These are phyloP conservation scores for Ianthella basta DNA, from an alignment of 37 sponge, comb jelly and placozoan genomes.

Conservation along the genomic window DNA sequence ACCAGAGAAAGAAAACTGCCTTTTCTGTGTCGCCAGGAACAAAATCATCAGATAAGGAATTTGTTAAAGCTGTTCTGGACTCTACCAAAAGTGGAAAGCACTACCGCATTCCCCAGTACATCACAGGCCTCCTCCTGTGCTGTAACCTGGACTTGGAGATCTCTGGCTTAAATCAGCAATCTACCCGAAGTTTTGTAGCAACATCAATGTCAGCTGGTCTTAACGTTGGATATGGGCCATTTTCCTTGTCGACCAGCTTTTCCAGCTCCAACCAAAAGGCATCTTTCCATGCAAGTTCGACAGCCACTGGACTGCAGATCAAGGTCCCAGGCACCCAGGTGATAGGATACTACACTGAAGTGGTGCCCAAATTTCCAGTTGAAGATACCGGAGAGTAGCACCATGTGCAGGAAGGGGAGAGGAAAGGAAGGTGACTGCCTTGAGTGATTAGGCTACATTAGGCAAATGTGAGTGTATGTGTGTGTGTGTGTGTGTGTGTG, in stretches of 20 bases:
- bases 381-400: background rate
- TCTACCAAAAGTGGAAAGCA: no score
- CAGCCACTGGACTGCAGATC: background rate
- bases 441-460: no score
- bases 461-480: no score
- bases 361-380: conserved; percentile 17
- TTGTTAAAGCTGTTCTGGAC: no score
- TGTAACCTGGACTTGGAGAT: conserved; percentile 12
- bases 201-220: background rate
- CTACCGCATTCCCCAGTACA: conserved; percentile 21
- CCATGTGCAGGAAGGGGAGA: no score
- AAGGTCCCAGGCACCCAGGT: conserved; percentile 12
- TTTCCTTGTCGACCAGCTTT: conserved; percentile 10
- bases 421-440: no score
- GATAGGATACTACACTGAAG: conserved; percentile 28
- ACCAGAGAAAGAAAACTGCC: no score
- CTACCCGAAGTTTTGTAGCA: background rate
- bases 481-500: no score
- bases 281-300: conserved; percentile 8
- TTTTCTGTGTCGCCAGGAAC: no score
- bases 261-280: conserved; percentile 10
- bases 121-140: background rate
- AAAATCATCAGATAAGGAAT: no score
- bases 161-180: background rate
- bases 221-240: background rate